A percentile compares a stretch with the other conserved stretches of the same genome.
phyloP scores from a whole-genome alignment of 2,888 invertebrate species.

The Empis stercorea region DNA sequence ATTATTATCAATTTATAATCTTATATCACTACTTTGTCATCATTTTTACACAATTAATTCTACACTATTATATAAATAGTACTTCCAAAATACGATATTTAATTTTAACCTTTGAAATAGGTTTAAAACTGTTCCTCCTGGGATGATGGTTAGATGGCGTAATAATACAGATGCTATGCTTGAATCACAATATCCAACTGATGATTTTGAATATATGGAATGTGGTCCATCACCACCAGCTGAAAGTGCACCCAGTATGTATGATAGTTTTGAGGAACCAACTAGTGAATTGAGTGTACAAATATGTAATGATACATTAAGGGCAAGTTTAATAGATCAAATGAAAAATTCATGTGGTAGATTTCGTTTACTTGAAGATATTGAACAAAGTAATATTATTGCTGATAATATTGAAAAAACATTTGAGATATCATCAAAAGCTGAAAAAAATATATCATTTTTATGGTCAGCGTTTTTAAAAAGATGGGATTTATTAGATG shows the following conservation, averaged over 20 bases:
- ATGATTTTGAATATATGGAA: conserved; percentile 63
- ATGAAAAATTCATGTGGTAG: conserved; percentile 57
- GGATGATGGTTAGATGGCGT: conserved; percentile 44
- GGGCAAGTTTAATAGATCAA: conserved; percentile 60
- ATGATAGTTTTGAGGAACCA: conserved; percentile 67
- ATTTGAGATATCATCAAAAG: conserved; percentile 45
- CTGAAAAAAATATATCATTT: conserved; percentile 57
- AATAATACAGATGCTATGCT: conserved; percentile 43
- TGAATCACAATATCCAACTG: conserved; percentile 53
- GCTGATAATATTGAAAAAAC: conserved; percentile 42
- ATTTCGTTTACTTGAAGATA: conserved; percentile 54
- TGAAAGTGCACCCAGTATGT: conserved; percentile 68
- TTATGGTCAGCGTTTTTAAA: conserved; percentile 65
- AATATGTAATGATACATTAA: conserved; percentile 59
- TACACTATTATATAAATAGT: no score
- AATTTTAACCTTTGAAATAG: no score
- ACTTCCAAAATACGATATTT: no score
- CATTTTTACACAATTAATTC: no score
- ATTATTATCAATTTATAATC: no score
- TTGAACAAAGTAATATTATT: conserved; percentile 54
- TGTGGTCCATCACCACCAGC: conserved; percentile 68
- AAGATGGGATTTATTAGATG: conserved; percentile 50
- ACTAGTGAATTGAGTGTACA: conserved; percentile 56
- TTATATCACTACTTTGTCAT: no score
- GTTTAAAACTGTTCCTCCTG: conserved; percentile 38